Percentiles rank a stretch among this genome's conserved stretches.
Conservation (phyloP, 2,888 invertebrate genomes). For the Carterocephalus palaemon region DNA sequence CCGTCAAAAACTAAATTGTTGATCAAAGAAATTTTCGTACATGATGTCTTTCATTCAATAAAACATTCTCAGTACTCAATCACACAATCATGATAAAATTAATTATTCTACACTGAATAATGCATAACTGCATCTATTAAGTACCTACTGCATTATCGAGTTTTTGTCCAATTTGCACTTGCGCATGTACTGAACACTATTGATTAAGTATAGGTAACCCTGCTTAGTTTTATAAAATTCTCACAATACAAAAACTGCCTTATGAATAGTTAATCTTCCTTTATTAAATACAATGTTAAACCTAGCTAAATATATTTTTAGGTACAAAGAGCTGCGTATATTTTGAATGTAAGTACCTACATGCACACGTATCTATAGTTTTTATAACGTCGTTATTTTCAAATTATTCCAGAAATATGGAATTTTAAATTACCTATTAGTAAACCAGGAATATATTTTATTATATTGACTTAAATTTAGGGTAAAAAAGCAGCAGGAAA, state of each 20-base stretch:
- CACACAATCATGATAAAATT: slow-evolving; percentile 27
- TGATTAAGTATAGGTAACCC: slow-evolving; percentile 7
- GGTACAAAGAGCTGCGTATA: too few species aligned
- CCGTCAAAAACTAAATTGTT: too few species aligned
- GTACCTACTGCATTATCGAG: slow-evolving; percentile 4
- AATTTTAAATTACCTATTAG: too few species aligned
- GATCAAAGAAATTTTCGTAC: too few species aligned
- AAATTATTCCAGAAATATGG: too few species aligned
- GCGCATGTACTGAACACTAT: slow-evolving; percentile 3
- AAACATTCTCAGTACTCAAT: slow-evolving; percentile 27
- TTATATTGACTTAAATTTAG: too few species aligned
- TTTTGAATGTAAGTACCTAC: too few species aligned
- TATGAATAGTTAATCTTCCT: too few species aligned
- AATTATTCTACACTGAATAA: slow-evolving; percentile 28
- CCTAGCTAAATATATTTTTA: not conserved
- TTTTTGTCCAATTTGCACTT: slow-evolving; percentile 15
- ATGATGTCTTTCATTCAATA: slow-evolving; percentile 4
- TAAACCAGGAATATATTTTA: too few species aligned
- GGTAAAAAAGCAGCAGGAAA: not conserved
- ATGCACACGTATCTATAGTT: too few species aligned
- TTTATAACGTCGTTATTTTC: too few species aligned
- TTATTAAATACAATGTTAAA: too few species aligned
- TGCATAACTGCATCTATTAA: slow-evolving; percentile 26
- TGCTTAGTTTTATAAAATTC: slow-evolving; percentile 4
- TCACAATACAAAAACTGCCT: slow-evolving; percentile 4